Conservation (phyloP, 1,140 invertebrate species). For the Hesperophylax magnus region DNA sequence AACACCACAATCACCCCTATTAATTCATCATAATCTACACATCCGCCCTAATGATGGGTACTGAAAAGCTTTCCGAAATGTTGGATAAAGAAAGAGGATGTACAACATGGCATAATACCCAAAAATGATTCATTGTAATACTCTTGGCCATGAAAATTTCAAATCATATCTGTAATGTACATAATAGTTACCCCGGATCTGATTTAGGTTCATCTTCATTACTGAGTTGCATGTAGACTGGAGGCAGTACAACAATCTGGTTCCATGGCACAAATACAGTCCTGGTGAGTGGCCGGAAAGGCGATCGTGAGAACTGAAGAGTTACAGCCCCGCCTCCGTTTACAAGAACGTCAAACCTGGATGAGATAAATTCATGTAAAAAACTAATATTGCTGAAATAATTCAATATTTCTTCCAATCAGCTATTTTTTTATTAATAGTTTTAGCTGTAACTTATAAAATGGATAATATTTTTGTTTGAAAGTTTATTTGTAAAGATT, state of each 20-base stretch:
- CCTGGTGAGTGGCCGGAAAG: slow-evolving; percentile 88
- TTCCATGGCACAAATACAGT: slow-evolving; percentile 97
- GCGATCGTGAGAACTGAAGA: slow-evolving; percentile 93
- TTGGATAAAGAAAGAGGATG: too few species aligned
- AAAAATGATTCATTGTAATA: too few species aligned
- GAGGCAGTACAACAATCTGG: slow-evolving; percentile 91
- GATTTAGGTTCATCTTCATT: slow-evolving; percentile 77
- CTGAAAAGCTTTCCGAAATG: too few species aligned
- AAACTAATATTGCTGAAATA: not conserved
- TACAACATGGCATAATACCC: too few species aligned
- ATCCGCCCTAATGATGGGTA: too few species aligned
- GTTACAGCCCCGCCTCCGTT: slow-evolving; percentile 99
- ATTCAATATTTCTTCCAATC: not conserved
- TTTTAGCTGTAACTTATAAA: not conserved
- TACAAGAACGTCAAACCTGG: slow-evolving; percentile 97
- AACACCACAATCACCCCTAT: too few species aligned
- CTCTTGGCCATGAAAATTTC: too few species aligned
- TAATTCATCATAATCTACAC: too few species aligned
- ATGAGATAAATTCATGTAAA: not conserved
- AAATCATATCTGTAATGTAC: too few species aligned
- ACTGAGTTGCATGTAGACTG: slow-evolving; percentile 88
- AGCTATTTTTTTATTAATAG: not conserved
- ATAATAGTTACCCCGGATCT: slow-evolving; percentile 67
- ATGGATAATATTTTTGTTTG: not conserved
- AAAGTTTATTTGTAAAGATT: not conserved